Conservation (phyloP, 2,113 vertebrate genomes). For the Trinectes maculatus region DNA sequence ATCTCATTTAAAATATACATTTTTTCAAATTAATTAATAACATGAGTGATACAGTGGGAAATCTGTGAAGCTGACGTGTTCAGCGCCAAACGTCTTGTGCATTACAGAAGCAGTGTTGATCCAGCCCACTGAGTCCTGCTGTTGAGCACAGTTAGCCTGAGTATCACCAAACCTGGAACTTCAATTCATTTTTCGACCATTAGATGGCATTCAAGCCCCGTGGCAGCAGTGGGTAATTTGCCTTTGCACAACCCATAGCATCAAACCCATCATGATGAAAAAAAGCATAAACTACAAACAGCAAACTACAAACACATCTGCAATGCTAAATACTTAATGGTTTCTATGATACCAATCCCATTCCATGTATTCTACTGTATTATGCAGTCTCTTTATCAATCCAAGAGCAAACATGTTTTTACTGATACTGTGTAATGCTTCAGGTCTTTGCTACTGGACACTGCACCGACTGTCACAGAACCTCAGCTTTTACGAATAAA, state of each 20-base stretch:
- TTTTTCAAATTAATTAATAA: background rate
- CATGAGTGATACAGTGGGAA: background rate
- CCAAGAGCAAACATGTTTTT: background rate
- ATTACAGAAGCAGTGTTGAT: background rate
- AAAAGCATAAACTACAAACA: conserved; percentile 13
- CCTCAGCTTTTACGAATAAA: background rate
- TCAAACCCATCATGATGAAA: conserved; percentile 2
- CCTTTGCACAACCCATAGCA: background rate
- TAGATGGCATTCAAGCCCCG: conserved; percentile 44
- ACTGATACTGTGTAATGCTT: no score
- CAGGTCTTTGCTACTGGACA: background rate
- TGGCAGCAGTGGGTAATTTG: background rate
- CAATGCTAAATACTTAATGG: background rate
- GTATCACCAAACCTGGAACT: background rate
- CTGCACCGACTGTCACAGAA: background rate
- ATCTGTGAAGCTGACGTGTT: background rate
- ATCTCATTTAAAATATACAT: background rate
- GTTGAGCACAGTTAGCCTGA: background rate
- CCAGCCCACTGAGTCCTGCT: no score
- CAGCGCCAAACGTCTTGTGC: conserved; percentile 11
- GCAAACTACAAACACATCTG: background rate
- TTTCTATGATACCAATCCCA: background rate
- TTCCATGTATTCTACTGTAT: background rate
- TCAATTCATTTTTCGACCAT: conserved; percentile 14
- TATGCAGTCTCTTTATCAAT: background rate